Evolutionary conservation across 2,888 invertebrate genomes (phyloP).

Genomic region (Schrankia costaestrigalis): DNA sequence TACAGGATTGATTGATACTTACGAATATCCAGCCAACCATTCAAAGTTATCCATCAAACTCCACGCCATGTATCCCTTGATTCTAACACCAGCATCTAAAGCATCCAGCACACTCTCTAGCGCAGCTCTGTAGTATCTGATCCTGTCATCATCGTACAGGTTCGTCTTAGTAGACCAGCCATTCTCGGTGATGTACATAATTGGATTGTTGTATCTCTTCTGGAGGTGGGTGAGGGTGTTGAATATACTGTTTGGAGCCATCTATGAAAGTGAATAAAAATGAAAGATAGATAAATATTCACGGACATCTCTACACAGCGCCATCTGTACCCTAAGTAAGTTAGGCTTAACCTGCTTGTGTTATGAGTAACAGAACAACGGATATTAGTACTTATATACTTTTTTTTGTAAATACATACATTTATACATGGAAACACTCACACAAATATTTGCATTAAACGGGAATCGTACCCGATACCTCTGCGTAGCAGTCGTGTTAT

Average conservation of each 20-base stretch:
- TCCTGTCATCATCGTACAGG: conserved; percentile 66
- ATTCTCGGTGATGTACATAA: conserved; percentile 82
- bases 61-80: conserved; percentile 82
- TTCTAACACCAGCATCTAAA: conserved; percentile 55
- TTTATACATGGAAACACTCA: no score
- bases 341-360: no score
- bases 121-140: conserved; percentile 63
- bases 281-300: not conserved
- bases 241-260: conserved; percentile 80
- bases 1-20: conserved; percentile 13
- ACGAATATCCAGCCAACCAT: conserved; percentile 81
- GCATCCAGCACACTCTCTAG: conserved; percentile 62
- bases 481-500: no score
- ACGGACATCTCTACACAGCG: no score
- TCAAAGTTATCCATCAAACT: conserved; percentile 85
- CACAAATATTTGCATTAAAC: no score
- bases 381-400: no score
- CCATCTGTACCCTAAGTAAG: no score
- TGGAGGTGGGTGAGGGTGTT: conserved; percentile 74
- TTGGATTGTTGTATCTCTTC: conserved; percentile 69
- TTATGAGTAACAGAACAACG: no score
- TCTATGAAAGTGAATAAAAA: conserved; percentile 35
- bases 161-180: conserved; percentile 79
- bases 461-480: no score
- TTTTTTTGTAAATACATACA: no score